Base-by-base conservation (phyloP, 2,113 vertebrate species). In the Burhinus oedicnemus region DNA sequence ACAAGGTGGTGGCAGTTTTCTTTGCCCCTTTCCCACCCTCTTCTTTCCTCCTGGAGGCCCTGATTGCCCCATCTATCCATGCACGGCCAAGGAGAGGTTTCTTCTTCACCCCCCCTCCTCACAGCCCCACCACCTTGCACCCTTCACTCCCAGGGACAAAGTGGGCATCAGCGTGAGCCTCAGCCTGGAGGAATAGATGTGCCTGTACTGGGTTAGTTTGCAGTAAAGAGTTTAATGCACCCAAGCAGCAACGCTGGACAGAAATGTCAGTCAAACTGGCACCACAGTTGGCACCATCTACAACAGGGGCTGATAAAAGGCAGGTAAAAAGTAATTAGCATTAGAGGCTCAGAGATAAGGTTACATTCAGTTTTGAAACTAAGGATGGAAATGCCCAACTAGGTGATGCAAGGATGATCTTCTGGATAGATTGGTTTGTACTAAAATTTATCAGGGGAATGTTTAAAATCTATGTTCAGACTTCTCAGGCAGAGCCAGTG, bases 181-280 rank as follows among this genome's bases (percentile, higher is more conserved):
- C 85, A 76, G 47, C 45, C 72, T 62, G 55, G 44, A 87, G 27
- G 15, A 82, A 88, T 4, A 47, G 13, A 30, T 18, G 5, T 55
- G 38, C 51, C 44, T 78, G n/a, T 13, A 14, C 61, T 42, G 55
- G n/a, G 9, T 87, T 87, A 54, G 25, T 84, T 75, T 84, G 44
- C 93, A 78, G 23, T 36, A 83, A 72, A 75, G 66, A n/a, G 6
- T 95, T 96, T 91, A 93, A 85, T 95, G 47, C 36, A 72, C 70
- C 20, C n/a, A 74, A 88, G 42, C 12, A 90, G 47, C 51, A 47
- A 21, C 0, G 1, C 22, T 52, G 36, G 45, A 65, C 30, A 80
- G 81, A 85, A 90, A 32, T 27, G 40, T 5, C 49, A 62, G 60
- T 27, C 72, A 80, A 61, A 83, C 42, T 21, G 44, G 17, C 40